phyloP scores from a whole-genome alignment of 2,113 vertebrate species.

The Eurypyga helias region DNA sequence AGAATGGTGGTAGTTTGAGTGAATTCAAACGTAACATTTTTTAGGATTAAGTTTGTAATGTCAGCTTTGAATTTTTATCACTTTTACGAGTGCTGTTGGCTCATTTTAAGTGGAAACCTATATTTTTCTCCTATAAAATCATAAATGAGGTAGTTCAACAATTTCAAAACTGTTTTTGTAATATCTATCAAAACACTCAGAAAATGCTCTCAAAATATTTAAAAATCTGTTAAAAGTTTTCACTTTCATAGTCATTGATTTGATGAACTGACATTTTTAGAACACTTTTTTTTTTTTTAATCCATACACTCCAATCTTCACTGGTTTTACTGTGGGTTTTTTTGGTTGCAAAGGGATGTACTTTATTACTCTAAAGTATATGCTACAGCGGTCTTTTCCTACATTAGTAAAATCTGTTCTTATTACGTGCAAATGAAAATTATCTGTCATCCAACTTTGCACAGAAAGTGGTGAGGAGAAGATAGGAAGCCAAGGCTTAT shows the following conservation, averaged over 20 bases:
- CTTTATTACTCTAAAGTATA: neutral
- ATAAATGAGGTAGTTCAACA: neutral
- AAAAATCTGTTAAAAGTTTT: neutral
- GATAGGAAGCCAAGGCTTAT: neutral
- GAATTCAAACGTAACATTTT: neutral
- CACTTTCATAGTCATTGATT: neutral
- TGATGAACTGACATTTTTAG: neutral
- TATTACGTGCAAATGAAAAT: neutral
- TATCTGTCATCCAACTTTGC: neutral
- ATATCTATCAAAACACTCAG: neutral
- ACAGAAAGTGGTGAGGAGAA: neutral
- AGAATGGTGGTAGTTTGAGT: neutral
- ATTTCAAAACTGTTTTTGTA: neutral
- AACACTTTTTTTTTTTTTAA: neutral
- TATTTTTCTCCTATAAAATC: neutral
- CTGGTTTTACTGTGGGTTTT: neutral
- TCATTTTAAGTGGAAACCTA: neutral
- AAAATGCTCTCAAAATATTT: neutral
- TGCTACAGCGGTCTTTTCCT: accelerated
- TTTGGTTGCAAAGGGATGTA: neutral
- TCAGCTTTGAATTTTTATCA: neutral
- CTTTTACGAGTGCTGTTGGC: neutral
- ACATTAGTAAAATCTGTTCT: neutral
- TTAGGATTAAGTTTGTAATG: neutral
- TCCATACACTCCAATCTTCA: accelerated